Conservation (phyloP, 2,797 vertebrate species). For the Manis crassicaudata region DNA sequence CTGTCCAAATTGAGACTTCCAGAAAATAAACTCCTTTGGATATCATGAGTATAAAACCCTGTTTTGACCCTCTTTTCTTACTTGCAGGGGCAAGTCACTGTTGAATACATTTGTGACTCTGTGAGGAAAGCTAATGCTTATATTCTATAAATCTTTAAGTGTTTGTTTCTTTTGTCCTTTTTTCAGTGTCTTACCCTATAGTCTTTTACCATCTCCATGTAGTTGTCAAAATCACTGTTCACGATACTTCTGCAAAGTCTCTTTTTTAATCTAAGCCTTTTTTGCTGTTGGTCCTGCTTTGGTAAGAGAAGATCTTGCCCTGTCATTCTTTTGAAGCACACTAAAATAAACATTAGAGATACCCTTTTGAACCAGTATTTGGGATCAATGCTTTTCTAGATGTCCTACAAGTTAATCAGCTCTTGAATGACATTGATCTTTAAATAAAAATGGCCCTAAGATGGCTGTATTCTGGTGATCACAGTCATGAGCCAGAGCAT, state of each 20-base stretch:
- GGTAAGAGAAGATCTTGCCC: neutral
- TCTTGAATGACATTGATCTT: constrained; percentile 46
- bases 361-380: neutral
- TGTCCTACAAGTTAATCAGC: constrained; percentile 7
- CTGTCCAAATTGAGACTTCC: neutral
- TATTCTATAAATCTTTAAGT: neutral
- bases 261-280: neutral
- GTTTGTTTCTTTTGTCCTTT: neutral
- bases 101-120: neutral
- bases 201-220: neutral
- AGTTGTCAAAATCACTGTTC: constrained; percentile 19
- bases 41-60: neutral
- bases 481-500: neutral
- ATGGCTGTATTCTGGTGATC: neutral
- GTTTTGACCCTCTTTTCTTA: neutral
- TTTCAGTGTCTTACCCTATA: neutral
- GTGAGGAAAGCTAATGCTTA: neutral
- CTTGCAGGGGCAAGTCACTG: neutral
- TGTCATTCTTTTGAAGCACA: neutral
- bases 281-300: neutral
- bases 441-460: constrained; percentile 37
- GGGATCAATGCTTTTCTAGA: constrained; percentile 3
- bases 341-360: neutral
- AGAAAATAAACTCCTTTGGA: constrained; percentile 38
- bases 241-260: neutral